Base-by-base conservation (phyloP, 2,797 vertebrate genomes). In the Chaenodraco wilsoni region DNA sequence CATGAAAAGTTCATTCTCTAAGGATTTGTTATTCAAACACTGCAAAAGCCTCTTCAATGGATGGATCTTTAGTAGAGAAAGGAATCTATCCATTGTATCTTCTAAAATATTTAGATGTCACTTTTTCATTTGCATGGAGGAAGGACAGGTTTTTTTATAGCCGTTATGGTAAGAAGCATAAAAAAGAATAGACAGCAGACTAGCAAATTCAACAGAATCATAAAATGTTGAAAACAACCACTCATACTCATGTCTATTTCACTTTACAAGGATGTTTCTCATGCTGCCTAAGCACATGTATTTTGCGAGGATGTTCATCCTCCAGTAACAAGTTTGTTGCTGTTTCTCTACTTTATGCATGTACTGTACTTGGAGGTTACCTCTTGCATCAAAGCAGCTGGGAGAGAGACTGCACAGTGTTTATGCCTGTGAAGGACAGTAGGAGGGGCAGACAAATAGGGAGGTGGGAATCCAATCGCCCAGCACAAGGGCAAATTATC, bases 401-500 rank as follows among this genome's bases (percentile, higher is more conserved):
- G 11, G 45, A 76, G 74, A 85, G 72, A 68, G 54, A 72, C 65
- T 75, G 75, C 46, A 40, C 31, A n/a, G 50, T 86, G 83, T 88
- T 84, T 83, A 83, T 89, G 90, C 87, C 88, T 85, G 86, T 92
- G 91, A 93, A 94, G 92, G 92, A 87, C 91, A 78, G 80, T 75
- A 70, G 87, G 86, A 85, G 85, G 87, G 79, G 83, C 78, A 71
- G 76, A 84, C 88, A 84, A 85, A 90, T 72, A 79, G 88, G 82
- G 86, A 88, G 84, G 84, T 87, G 85, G 88, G 91, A 93, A 93
- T 92, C 89, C 89, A 92, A 92, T 93, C 88, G 82, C 84, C 86
- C 89, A 72, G 77, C 74, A 85, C 92, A 91, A 93, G 91, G 90
- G 86, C 87, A 9, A 92, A 92, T 93, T 94, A 94, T 93, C 93